phyloP scores from a whole-genome alignment of 2,888 invertebrate species.

The Drosophila glabriapex region DNA sequence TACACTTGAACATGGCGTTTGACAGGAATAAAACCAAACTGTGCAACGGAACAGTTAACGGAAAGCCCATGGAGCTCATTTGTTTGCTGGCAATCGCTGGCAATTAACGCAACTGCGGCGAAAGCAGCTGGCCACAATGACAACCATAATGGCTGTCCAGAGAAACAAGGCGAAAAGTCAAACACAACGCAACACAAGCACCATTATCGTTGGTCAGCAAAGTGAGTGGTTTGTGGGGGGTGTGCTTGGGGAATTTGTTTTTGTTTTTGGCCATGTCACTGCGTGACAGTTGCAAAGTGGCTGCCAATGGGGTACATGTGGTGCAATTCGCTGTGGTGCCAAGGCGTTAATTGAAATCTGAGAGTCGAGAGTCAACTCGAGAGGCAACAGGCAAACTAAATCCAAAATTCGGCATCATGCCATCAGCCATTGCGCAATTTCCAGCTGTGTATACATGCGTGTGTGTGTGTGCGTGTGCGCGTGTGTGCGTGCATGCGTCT shows the following conservation, averaged over 20 bases:
- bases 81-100: constrained; percentile 8
- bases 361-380: constrained; percentile 15
- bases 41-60: not conserved
- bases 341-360: constrained; percentile 74
- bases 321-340: constrained; percentile 25
- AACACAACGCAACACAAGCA: constrained; percentile 9
- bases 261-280: constrained; percentile 44
- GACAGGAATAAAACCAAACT: not conserved
- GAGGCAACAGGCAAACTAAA: constrained; percentile 39
- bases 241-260: not conserved
- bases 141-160: constrained; percentile 31
- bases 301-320: constrained; percentile 29
- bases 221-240: constrained; percentile 1
- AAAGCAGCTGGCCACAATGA: constrained; percentile 33
- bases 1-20: not conserved
- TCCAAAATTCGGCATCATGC: constrained; percentile 59
- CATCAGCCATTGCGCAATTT: constrained; percentile 60
- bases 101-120: constrained; percentile 30
- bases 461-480: not conserved
- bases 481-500: constrained; percentile 8
- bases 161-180: not conserved
- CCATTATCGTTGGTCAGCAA: constrained; percentile 21
- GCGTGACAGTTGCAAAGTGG: constrained; percentile 52
- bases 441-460: not conserved
- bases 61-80: constrained; percentile 12